A percentile compares a stretch with the other conserved stretches of the same genome.
Evolutionary conservation across 2,113 vertebrate genomes (phyloP).

Genomic region (Labrus mixtus): DNA sequence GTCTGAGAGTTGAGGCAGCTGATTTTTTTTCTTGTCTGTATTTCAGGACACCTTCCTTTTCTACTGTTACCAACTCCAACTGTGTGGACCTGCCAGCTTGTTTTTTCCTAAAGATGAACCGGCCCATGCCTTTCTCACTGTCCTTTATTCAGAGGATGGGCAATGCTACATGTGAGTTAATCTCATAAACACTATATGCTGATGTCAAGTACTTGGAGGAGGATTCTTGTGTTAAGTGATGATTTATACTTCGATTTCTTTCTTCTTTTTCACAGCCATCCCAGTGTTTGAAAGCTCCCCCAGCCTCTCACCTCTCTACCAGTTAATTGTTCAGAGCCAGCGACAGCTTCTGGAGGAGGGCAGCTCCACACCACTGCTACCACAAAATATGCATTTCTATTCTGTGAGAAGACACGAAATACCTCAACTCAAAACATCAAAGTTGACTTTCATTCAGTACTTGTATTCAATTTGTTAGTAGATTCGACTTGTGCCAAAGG

Average conservation of each 20-base stretch:
- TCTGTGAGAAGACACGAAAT: conserved; percentile 86
- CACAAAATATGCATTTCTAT: conserved; percentile 94
- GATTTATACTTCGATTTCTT: not conserved
- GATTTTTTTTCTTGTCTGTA: not conserved
- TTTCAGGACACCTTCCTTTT: conserved; percentile 92
- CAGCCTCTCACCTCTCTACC: conserved; percentile 89
- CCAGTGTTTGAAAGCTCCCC: conserved; percentile 90
- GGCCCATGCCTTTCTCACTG: conserved; percentile 93
- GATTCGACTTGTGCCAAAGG: not conserved
- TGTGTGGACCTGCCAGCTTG: conserved; percentile 97
- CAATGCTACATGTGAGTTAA: conserved; percentile 88
- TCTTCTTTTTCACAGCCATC: conserved; percentile 83
- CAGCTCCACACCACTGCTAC: conserved; percentile 71
- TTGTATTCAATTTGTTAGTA: not conserved
- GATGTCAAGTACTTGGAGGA: not conserved
- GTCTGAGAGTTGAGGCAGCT: not conserved
- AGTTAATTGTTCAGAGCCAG: conserved; percentile 94
- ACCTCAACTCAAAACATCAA: not conserved
- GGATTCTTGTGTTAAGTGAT: not conserved
- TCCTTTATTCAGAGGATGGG: conserved; percentile 94
- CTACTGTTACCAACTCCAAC: conserved; percentile 94
- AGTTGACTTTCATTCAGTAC: not conserved
- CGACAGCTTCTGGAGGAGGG: conserved; percentile 89
- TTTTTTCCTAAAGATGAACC: conserved; percentile 96
- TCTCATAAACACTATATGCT: not conserved